Percentiles rank a stretch among this genome's conserved stretches.
Conservation (phyloP, 2,113 vertebrate genomes). For the Terrapene triunguis region DNA sequence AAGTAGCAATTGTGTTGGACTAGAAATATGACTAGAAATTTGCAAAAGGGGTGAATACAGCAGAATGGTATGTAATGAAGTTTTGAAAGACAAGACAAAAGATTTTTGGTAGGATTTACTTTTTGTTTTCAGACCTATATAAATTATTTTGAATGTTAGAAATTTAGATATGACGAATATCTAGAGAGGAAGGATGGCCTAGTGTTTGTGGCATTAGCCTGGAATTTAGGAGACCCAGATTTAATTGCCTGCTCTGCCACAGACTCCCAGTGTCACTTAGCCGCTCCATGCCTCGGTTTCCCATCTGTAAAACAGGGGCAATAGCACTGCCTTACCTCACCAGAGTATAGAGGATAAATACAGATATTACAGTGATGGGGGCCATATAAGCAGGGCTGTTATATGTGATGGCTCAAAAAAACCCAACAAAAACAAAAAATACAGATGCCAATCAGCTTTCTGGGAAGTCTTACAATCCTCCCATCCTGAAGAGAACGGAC, state of each 20-base stretch:
- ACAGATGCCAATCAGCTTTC: neutral
- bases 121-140: neutral
- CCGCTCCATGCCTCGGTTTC: neutral
- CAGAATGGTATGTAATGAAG: neutral
- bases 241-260: neutral
- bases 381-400: neutral
- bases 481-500: neutral
- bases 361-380: neutral
- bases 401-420: neutral
- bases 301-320: neutral
- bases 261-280: neutral
- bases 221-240: neutral
- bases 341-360: neutral
- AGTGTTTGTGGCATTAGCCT: neutral
- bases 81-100: neutral
- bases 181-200: neutral
- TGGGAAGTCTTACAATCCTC: neutral
- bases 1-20: neutral
- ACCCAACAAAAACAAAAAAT: neutral
- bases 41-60: neutral
- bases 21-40: fast-evolving
- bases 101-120: neutral
- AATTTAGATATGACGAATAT: neutral
- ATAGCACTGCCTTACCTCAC: neutral
- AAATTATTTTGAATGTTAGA: neutral